Evolutionary conservation across 2,888 invertebrate species (phyloP).

Genomic region (Leptura quadrifasciata): DNA sequence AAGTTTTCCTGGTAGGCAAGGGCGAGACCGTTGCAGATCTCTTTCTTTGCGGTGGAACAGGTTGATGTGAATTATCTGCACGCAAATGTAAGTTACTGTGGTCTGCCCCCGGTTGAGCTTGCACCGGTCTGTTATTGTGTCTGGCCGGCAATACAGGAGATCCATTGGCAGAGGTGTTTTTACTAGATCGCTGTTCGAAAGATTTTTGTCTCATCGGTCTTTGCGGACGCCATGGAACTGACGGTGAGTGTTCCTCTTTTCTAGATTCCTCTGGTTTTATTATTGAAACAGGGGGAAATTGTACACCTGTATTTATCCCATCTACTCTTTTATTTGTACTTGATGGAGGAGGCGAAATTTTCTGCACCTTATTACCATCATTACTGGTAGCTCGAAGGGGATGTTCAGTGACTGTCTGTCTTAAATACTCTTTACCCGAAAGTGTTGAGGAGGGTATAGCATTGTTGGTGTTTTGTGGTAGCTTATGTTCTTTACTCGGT

Average conservation of each 20-base stretch:
- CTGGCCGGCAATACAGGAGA: slow-evolving; percentile 24
- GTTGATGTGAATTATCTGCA: slow-evolving; percentile 36
- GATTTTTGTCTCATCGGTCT: slow-evolving; percentile 65
- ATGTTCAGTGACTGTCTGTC: background rate
- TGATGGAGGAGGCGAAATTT: background rate
- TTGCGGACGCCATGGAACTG: slow-evolving; percentile 49
- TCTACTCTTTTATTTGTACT: background rate
- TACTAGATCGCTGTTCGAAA: slow-evolving; percentile 64
- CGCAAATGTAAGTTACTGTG: background rate
- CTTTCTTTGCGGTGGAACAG: slow-evolving; percentile 60
- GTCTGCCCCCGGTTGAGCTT: background rate
- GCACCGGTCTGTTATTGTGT: slow-evolving; percentile 7
- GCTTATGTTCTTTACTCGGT: slow-evolving; percentile 5
- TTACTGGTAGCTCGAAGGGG: background rate
- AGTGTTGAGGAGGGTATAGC: background rate
- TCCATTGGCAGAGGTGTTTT: slow-evolving; percentile 3
- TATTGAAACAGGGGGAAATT: background rate
- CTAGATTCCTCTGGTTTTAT: background rate
- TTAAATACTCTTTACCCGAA: background rate
- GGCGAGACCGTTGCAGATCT: slow-evolving; percentile 62
- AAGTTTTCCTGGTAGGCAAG: slow-evolving; percentile 54
- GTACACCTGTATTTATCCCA: background rate
- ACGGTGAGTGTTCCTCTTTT: background rate
- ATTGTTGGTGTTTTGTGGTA: background rate
- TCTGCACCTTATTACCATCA: background rate